phyloP scores from a whole-genome alignment of 1,140 invertebrate species.

The Scylla paramamosain region DNA sequence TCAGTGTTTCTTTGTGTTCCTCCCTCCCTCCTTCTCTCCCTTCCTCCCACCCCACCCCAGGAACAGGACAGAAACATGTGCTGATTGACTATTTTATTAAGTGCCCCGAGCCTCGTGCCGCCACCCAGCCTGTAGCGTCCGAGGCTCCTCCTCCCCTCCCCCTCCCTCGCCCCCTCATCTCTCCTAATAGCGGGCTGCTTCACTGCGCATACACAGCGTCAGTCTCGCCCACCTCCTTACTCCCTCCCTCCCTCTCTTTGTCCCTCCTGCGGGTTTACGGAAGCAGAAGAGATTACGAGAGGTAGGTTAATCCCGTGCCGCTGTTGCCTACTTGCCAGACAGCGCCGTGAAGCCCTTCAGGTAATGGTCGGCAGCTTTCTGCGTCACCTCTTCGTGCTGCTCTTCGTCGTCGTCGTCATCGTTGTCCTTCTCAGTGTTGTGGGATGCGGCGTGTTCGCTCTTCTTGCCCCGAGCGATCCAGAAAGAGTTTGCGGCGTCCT shows the following conservation, averaged over 20 bases:
- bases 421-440: background rate
- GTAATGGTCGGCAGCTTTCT: background rate
- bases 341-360: background rate
- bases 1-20: background rate
- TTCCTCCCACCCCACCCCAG: background rate
- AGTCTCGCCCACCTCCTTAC: background rate
- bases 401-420: background rate
- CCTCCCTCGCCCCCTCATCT: background rate
- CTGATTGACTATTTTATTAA: background rate
- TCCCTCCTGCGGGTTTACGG: background rate
- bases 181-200: background rate
- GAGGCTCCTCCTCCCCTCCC: constrained; percentile 5
- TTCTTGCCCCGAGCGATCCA: constrained; percentile 51
- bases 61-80: background rate
- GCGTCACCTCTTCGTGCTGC: background rate
- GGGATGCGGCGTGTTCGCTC: background rate
- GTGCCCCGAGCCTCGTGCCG: background rate
- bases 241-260: background rate
- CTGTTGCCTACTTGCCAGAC: background rate
- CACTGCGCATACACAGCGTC: background rate
- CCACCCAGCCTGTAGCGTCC: background rate
- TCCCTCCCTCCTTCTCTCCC: background rate
- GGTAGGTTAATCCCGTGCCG: background rate
- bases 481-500: background rate
- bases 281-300: background rate